Base-by-base conservation (phyloP, 2,888 invertebrate species). In the Ferdinandea cuprea region DNA sequence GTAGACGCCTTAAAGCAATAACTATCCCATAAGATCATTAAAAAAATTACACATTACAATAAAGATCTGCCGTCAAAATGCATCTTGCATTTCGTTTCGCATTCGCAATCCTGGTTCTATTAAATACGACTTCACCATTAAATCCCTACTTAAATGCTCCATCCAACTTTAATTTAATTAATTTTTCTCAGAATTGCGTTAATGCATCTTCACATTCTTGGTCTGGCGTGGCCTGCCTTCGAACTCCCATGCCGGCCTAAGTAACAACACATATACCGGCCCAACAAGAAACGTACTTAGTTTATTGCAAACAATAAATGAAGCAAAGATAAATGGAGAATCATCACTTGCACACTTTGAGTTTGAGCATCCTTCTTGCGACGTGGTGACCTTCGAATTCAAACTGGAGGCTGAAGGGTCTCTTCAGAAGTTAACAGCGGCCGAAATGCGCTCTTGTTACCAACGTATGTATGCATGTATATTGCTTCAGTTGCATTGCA, bases 181-280 rank as follows among this genome's bases (percentile, higher is more conserved):
- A 83, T 83, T 77, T 83, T 86, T 86, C 86, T 84, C 56, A 85
- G 86, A 86, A 86, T 85, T 86, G 85, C 86, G 85, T 86, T 86
- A 84, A 86, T 85, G 86, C 85, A 85, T 81, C 78, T 37, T 48
- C 15, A 35, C 54, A 54, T 30, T 19, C 35, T 9, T 17, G 5
- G 44, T 19, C 7, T 17, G 11, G 17, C 25, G 25, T 17, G 11
- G 19, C 17, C 44, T 11, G 19, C 19, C 5, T 9, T 9, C 1
- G 1, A 7, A 46, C 54, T 42, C 28, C 46, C 28, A 35, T 11
- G 28, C 13, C 35, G 52, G 40, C 13, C 15, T 3, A n/a, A 56
- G 21, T 48, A 48, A 46, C 19, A n/a, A 44, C 17, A 9, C 46
- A 8, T 17, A 72, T 40, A 37, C 42, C 35, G 44, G 42, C 25